Base-by-base conservation (phyloP, 2,888 invertebrate genomes). In the Cantharis rustica region DNA sequence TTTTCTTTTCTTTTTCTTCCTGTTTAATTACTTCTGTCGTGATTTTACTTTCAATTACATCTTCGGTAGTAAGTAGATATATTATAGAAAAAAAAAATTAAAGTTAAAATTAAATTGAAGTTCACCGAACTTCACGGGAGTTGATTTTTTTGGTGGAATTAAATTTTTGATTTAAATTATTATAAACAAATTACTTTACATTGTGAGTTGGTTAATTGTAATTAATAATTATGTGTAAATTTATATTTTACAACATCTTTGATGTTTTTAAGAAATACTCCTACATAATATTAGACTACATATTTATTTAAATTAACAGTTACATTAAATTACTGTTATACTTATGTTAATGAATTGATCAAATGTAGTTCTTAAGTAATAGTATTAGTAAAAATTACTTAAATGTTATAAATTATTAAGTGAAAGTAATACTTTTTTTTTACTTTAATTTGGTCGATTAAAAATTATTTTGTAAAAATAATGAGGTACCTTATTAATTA, bases 41-140 rank as follows among this genome's bases (percentile, higher is more conserved):
- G 13, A 20, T 2, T 11, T 20, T 16, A 31, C 16, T 16, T 64
- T 72, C 31, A 63, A n/a, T 16, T n/a, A 15, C 26, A 15, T 71
- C 68, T 66, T 70, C 68, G 1, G 68, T 26, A n/a, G 73, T 62
- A 69, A 20, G n/a, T n/a, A n/a, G n/a, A n/a, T n/a, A n/a, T n/a
- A n/a, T n/a, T n/a, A n/a, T n/a, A n/a, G n/a, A n/a, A n/a, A n/a
- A n/a, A n/a, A 23, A 4, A 23, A 23, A 23, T 23, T 9, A 23
- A 9, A 5, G 11, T 27, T 10, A 11, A 1, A 31, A 13, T 1
- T 11, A 4, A 31, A 31, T 11, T 13, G 1, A 11, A 31, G 11
- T 11, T 31, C 31, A 31, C 3, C 13, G 13, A 31, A 31, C 31
- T 13, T 31, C 11, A 31, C 31, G 13, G 31, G 31, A 31, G 4